Conservation (phyloP, 2,797 vertebrate genomes). For the Pteropus rufus region DNA sequence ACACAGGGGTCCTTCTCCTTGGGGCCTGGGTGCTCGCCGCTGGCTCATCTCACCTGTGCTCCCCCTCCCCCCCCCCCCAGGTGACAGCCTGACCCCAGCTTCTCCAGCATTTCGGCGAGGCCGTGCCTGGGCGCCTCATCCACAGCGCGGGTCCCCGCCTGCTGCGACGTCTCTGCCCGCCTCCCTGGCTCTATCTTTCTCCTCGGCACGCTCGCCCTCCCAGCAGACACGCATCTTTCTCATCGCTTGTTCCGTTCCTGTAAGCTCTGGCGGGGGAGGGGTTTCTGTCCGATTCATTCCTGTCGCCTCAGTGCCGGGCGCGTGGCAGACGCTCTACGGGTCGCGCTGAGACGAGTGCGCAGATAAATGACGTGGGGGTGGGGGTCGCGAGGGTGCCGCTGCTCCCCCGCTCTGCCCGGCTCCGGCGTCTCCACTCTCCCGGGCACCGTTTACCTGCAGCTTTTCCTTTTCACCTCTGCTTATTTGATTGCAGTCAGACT, state of each 20-base stretch:
- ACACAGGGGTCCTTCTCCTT: not conserved
- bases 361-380: too few relatives aligned
- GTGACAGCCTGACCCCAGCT: too few relatives aligned
- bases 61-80: too few relatives aligned
- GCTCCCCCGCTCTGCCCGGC: accelerated
- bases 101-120: not conserved
- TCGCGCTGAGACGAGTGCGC: not conserved
- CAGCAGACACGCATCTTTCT: not conserved
- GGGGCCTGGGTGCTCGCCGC: not conserved
- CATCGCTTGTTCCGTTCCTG: not conserved
- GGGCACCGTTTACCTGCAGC: too few relatives aligned
- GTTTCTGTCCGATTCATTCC: not conserved
- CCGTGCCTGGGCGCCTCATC: not conserved
- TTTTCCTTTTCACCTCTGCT: not conserved
- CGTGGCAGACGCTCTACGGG: not conserved
- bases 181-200: too few relatives aligned
- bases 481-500: not conserved
- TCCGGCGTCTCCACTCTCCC: not conserved
- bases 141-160: not conserved
- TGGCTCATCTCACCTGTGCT: accelerated
- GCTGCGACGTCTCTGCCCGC: too few relatives aligned
- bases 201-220: not conserved
- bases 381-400: too few relatives aligned
- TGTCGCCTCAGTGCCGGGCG: not conserved
- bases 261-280: not conserved